Evolutionary conservation across 2,113 vertebrate genomes (phyloP), one percentile per base, ranked within the genome.

Genomic region (Mellivora capensis): DNA sequence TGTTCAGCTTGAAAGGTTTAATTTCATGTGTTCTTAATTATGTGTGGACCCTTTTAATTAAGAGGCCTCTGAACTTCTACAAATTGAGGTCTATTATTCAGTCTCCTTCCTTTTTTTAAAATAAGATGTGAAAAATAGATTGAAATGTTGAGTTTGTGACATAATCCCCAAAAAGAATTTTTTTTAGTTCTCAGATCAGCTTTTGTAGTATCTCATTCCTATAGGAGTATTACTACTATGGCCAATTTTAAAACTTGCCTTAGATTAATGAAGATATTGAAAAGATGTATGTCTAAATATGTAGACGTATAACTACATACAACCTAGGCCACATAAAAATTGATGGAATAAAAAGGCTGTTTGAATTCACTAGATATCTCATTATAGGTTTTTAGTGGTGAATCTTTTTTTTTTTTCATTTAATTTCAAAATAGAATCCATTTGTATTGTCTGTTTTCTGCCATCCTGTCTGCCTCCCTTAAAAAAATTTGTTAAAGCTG

Each of bases 381-480:
- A 57, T 52, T 93, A 79, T 77, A 90, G 87, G 93, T 85, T 95
- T 97, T 96, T 86, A 93, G 47, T 81, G 88, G 64, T 87, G 64
- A 92, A n/a, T 91, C 39, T 81, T n/a, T 86, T 39, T 62, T 96
- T 91, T 96, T 96, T 91, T 52, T 96, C 84, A 80, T 57, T 59
- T 85, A 87, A 90, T 96, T 97, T 94, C 69, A 92, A 93, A 94
- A 90, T 71, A 82, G 87, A 87, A 84, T 87, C 71, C 59, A 12
- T 93, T 95, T 97, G 92, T 96, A 96, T 91, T 90, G n/a, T 93
- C 44, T 89, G 18, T 31, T 88, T 97, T 95, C 42, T 97, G 49
- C 82, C 47, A 59, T 88, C 42, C 91, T 93, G 34, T 81, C 13
- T 79, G 39, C 17, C 39, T 37, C 13, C 34, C 10, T 7, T 6